These are phyloP conservation scores for Urocynchramus pylzowi DNA, from an alignment of 2,113 vertebrate genomes.

Conservation along the genomic window DNA sequence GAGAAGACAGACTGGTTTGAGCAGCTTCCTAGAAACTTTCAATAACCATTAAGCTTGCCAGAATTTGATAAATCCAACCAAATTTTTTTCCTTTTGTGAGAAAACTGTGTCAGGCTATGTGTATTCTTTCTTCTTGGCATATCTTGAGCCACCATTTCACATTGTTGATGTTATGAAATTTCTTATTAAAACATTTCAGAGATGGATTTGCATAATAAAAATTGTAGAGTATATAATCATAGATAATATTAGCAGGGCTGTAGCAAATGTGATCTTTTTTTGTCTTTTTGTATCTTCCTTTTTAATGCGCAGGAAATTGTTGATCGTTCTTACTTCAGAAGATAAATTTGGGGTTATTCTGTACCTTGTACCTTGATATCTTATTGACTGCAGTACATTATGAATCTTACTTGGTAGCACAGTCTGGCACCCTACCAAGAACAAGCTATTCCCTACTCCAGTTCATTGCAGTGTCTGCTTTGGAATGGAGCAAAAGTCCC, in stretches of 20 bases:
- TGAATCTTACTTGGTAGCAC: not conserved
- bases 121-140: not conserved
- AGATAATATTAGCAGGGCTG: not conserved
- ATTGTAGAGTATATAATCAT: not conserved
- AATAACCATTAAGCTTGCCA: not conserved
- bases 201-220: not conserved
- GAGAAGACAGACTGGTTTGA: not conserved
- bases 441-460: not conserved
- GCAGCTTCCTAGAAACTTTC: not conserved
- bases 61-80: not conserved
- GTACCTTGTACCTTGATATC: not conserved
- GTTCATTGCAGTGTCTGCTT: not conserved
- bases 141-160: not conserved
- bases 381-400: not conserved
- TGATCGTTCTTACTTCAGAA: not conserved
- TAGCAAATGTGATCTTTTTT: not conserved
- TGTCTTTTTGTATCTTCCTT: not conserved
- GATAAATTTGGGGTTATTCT: not conserved
- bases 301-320: not conserved
- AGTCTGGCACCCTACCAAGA: not conserved
- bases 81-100: not conserved
- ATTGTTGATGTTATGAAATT: not conserved
- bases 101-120: not conserved
- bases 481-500: constrained; percentile 4
- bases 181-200: not conserved